Base-by-base conservation (phyloP, 2,888 invertebrate species). In the Noctua janthina region DNA sequence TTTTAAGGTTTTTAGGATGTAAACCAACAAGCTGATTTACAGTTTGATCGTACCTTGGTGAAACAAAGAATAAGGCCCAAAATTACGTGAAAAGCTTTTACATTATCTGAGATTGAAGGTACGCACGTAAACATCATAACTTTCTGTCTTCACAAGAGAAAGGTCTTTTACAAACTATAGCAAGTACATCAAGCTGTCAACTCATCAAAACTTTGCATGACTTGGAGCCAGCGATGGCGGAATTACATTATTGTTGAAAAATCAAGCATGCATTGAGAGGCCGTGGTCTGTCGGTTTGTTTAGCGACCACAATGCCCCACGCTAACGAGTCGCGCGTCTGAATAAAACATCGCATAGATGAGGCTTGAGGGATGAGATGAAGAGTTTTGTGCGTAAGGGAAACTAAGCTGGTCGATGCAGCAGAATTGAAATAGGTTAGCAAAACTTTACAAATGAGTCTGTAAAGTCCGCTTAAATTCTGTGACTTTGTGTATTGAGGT, bases 311-410 rank as follows among this genome's bases (percentile, higher is more conserved):
- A 96, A 96, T 96, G 94, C 95, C 91, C 93, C 92, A 92, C 94
- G 92, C 95, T 96, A 96, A 96, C 96, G 96, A 96, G 96, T 94
- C 93, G 93, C 94, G 91, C 91, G 94, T 91, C 95, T 96, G 96
- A 96, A 96, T 96, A 96, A 96, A 96, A 96, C 96, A 96, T 96
- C 90, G 93, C 91, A 88, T 86, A 87, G 88, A 86, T 88, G 76
- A 82, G 88, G 89, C 67, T 29, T 82, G 89, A 89, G 85, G 62
- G 43, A 92, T 20, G 82, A 87, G 93, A 88, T 89, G 78, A 20
- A 87, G 92, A 93, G 93, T 56, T 82, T 82, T 73, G 39, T 74
- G 43, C 20, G 56, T 79, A 20, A 51, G 23, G 11, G 39, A n/a
- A 43, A n/a, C 67, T 35, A 15, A 39, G 23, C 20, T 35, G 17